Evolutionary conservation across 2,797 vertebrate genomes (phyloP).

Genomic region (Rhinogobio ventralis): DNA sequence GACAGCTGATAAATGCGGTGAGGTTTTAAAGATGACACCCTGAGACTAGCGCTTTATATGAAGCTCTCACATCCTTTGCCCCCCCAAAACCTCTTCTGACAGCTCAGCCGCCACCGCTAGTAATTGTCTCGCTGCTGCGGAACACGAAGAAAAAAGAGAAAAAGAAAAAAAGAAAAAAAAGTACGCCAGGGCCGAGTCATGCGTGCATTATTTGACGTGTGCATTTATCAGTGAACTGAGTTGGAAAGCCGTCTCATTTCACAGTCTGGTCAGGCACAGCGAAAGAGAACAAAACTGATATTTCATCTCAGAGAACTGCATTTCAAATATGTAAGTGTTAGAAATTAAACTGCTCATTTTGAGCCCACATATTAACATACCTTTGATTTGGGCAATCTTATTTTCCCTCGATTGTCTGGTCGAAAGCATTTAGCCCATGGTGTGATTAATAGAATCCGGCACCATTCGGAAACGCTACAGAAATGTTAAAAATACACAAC

Average conservation of each 20-base stretch:
- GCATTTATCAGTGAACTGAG: slow-evolving; percentile 70
- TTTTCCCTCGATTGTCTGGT: slow-evolving; percentile 53
- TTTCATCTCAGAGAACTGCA: slow-evolving; percentile 63
- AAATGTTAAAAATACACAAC: slow-evolving; percentile 77
- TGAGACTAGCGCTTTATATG: slow-evolving; percentile 65
- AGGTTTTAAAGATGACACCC: slow-evolving; percentile 77
- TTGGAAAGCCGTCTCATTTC: slow-evolving; percentile 70
- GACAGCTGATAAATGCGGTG: slow-evolving; percentile 78
- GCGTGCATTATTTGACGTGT: slow-evolving; percentile 72
- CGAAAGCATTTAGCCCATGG: slow-evolving; percentile 70
- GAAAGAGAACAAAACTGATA: slow-evolving; percentile 63
- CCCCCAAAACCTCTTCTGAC: slow-evolving; percentile 73
- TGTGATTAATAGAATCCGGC: slow-evolving; percentile 78
- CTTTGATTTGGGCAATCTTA: slow-evolving; percentile 56
- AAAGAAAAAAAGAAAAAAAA: background rate
- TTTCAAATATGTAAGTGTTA: slow-evolving; percentile 65
- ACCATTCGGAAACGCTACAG: slow-evolving; percentile 69
- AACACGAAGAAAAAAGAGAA: slow-evolving; percentile 32
- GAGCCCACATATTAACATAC: slow-evolving; percentile 46
- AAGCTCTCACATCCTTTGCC: slow-evolving; percentile 64
- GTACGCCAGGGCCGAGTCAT: slow-evolving; percentile 66
- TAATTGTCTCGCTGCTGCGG: slow-evolving; percentile 70
- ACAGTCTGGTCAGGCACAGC: slow-evolving; percentile 65
- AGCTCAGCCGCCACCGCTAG: slow-evolving; percentile 67
- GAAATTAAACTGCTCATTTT: slow-evolving; percentile 45